Conservation (phyloP, 2,888 invertebrate genomes). For the Leuctra nigra region DNA sequence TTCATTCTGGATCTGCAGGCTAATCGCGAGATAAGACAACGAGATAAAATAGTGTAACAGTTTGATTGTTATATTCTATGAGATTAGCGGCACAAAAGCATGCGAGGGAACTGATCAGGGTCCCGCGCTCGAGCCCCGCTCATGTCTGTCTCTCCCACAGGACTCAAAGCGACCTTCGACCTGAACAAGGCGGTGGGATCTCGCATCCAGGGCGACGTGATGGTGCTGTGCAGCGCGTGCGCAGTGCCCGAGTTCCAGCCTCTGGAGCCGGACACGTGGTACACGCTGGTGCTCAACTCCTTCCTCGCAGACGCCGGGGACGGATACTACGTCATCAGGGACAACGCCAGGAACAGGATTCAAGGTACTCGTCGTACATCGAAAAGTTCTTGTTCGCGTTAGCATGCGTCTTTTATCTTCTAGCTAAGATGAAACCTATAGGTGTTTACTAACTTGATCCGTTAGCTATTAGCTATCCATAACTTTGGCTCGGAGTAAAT, state of each 20-base stretch:
- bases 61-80: too few relatives aligned
- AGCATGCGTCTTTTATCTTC: too few relatives aligned
- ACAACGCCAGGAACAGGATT: conserved; percentile 21
- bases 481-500: too few relatives aligned
- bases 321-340: conserved; percentile 43
- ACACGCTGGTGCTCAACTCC: conserved; percentile 54
- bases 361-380: too few relatives aligned
- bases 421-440: too few relatives aligned
- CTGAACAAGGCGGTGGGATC: conserved; percentile 49
- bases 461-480: too few relatives aligned
- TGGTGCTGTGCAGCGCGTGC: conserved; percentile 57
- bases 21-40: too few relatives aligned
- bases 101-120: background rate
- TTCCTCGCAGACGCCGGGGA: conserved; percentile 65
- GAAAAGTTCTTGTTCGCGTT: too few relatives aligned
- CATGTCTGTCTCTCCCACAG: conserved; percentile 38
- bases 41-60: too few relatives aligned
- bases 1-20: too few relatives aligned
- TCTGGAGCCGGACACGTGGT: conserved; percentile 48
- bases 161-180: conserved; percentile 56
- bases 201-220: conserved; percentile 48
- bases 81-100: too few relatives aligned
- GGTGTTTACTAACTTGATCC: too few relatives aligned
- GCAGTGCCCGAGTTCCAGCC: conserved; percentile 54
- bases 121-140: conserved; percentile 26